Percentiles rank a stretch among this genome's conserved stretches.
Conservation (phyloP, 2,888 invertebrate species). For the Nowickia ferox region DNA sequence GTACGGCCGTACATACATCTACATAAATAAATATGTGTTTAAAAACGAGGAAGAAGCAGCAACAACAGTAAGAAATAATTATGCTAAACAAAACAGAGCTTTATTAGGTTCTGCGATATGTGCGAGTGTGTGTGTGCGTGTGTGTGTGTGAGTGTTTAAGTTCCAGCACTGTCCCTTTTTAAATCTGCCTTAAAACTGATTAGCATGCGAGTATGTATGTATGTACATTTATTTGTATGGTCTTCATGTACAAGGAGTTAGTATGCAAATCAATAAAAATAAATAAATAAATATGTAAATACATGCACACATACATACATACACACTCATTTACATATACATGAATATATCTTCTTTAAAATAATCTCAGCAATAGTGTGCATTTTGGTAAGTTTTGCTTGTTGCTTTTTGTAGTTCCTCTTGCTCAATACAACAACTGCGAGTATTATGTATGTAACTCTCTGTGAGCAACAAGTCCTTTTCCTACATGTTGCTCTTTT, state of each 20-base stretch:
- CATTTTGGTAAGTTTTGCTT: slow-evolving; percentile 46
- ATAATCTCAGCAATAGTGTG: slow-evolving; percentile 28
- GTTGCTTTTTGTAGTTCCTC: slow-evolving; percentile 28
- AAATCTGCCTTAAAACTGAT: slow-evolving; percentile 50
- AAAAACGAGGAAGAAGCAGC: slow-evolving; percentile 6
- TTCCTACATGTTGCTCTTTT: slow-evolving; percentile 44
- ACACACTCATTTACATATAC: neutral
- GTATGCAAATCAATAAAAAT: slow-evolving; percentile 27
- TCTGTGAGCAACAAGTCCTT: slow-evolving; percentile 69
- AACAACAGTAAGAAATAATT: slow-evolving; percentile 2
- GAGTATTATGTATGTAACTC: slow-evolving; percentile 5
- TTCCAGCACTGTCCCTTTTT: slow-evolving; percentile 20
- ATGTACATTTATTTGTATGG: neutral
- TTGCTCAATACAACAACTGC: slow-evolving; percentile 26
- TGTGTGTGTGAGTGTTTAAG: neutral
- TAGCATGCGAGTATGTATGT: slow-evolving; percentile 28
- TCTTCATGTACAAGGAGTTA: neutral
- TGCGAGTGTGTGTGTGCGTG: neutral
- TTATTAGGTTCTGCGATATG: slow-evolving; percentile 4
- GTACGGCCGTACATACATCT: neutral
- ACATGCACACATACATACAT: slow-evolving; percentile 3
- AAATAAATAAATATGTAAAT: too few species aligned
- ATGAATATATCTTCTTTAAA: neutral
- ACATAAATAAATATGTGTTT: too few species aligned
- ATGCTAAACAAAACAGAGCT: slow-evolving; percentile 10